A percentile compares a stretch with the other conserved stretches of the same genome.
phyloP scores from a whole-genome alignment of 2,888 invertebrate species.

The Conops quadrifasciatus region DNA sequence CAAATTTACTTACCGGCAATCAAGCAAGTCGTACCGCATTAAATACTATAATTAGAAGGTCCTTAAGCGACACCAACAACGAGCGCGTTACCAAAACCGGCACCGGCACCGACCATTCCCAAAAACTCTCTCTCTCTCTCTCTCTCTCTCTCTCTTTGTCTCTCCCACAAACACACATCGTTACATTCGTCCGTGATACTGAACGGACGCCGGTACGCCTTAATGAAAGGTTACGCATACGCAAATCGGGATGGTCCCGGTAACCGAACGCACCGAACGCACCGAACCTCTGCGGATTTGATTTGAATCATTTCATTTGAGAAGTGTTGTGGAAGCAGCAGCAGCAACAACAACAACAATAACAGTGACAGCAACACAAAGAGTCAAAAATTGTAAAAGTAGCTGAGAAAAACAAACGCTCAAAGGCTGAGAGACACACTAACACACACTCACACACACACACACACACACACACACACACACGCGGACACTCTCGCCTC shows the following conservation, averaged over 20 bases:
- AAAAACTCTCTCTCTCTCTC: neutral
- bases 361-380: neutral
- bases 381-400: constrained; percentile 13
- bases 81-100: neutral
- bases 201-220: neutral
- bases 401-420: constrained; percentile 32
- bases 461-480: neutral
- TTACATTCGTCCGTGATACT: neutral
- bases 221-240: constrained; percentile 18
- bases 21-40: neutral
- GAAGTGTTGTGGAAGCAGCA: neutral
- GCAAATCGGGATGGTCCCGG: neutral
- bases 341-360: neutral
- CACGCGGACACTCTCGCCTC: constrained; percentile 16
- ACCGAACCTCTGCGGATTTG: neutral
- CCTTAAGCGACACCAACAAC: neutral
- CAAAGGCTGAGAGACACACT: constrained; percentile 24
- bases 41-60: constrained; percentile 7
- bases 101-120: neutral
- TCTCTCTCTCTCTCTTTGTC: neutral
- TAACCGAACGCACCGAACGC: neutral
- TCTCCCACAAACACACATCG: neutral
- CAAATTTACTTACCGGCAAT: constrained; percentile 5
- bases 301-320: neutral
- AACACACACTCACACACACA: constrained; percentile 18